Evolutionary conservation across 2,797 vertebrate genomes (phyloP).

Genomic region (Ctenochaetus hawaiiensis): DNA sequence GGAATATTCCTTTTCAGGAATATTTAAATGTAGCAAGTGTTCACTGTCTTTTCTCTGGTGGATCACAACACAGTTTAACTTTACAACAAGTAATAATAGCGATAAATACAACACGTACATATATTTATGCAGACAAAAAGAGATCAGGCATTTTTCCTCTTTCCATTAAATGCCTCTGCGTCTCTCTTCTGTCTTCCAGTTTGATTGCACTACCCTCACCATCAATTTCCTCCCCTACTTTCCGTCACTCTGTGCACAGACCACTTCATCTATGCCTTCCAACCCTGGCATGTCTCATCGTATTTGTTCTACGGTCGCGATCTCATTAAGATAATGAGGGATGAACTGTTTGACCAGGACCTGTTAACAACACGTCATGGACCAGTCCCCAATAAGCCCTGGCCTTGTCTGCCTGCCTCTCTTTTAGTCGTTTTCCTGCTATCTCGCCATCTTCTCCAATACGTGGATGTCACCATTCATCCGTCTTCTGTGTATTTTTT

Average conservation of each 20-base stretch:
- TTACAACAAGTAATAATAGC: neutral
- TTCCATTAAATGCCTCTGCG: conserved; percentile 19
- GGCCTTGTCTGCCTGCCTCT: conserved; percentile 40
- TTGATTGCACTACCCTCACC: conserved; percentile 27
- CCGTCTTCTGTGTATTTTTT: neutral
- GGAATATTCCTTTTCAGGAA: too few species aligned
- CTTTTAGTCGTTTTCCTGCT: conserved; percentile 20
- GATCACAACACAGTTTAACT: neutral
- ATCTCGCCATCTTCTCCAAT: conserved; percentile 47
- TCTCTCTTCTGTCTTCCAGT: conserved; percentile 1
- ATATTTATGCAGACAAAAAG: conserved; percentile 7
- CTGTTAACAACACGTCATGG: conserved; percentile 68
- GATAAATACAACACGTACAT: neutral
- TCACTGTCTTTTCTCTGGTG: neutral
- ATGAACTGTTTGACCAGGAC: conserved; percentile 74
- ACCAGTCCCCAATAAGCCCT: conserved; percentile 56
- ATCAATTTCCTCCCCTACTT: conserved; percentile 40
- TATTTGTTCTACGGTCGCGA: conserved; percentile 65
- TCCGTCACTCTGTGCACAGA: conserved; percentile 25
- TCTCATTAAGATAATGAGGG: conserved; percentile 81
- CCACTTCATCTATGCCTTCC: conserved; percentile 59
- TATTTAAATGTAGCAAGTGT: too few species aligned
- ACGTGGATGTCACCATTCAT: conserved; percentile 45
- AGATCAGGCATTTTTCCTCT: neutral
- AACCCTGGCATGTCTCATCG: conserved; percentile 51